Evolutionary conservation across 2,888 invertebrate genomes (phyloP).

Genomic region (Ernsta delagoae): DNA sequence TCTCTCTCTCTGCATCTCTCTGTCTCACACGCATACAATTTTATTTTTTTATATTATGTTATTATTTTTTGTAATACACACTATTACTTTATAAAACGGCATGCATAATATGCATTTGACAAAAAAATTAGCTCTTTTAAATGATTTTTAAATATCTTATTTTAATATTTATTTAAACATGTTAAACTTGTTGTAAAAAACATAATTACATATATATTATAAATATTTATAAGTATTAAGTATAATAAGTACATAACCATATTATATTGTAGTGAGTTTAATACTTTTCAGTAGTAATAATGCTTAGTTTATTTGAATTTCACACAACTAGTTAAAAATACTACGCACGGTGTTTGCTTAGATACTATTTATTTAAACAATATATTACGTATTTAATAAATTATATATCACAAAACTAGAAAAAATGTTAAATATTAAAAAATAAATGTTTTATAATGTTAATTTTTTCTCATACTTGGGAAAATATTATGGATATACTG

Average conservation of each 20-base stretch:
- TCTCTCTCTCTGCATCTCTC: constrained; percentile 76
- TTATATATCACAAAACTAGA: too few relatives aligned
- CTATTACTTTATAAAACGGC: too few relatives aligned
- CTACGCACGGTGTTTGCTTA: constrained; percentile 44
- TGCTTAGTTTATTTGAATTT: constrained; percentile 37
- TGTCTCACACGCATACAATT: constrained; percentile 69
- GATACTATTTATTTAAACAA: neutral
- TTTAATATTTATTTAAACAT: too few relatives aligned
- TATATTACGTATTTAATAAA: too few relatives aligned
- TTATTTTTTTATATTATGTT: constrained; percentile 41
- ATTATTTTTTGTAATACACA: too few relatives aligned
- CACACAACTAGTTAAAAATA: constrained; percentile 24
- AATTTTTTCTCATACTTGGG: neutral
- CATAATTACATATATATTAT: neutral
- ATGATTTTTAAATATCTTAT: too few relatives aligned
- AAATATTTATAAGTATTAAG: constrained; percentile 36
- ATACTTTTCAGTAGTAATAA: constrained; percentile 32
- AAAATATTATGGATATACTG: too few relatives aligned
- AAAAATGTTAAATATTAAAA: constrained; percentile 8
- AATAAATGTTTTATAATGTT: neutral
- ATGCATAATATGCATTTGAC: too few relatives aligned
- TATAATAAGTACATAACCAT: constrained; percentile 14
- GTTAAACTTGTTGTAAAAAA: neutral
- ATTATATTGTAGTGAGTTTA: constrained; percentile 16
- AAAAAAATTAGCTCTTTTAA: too few relatives aligned